Base-by-base conservation (phyloP, 1,140 invertebrate species). In the Lithobius niger region DNA sequence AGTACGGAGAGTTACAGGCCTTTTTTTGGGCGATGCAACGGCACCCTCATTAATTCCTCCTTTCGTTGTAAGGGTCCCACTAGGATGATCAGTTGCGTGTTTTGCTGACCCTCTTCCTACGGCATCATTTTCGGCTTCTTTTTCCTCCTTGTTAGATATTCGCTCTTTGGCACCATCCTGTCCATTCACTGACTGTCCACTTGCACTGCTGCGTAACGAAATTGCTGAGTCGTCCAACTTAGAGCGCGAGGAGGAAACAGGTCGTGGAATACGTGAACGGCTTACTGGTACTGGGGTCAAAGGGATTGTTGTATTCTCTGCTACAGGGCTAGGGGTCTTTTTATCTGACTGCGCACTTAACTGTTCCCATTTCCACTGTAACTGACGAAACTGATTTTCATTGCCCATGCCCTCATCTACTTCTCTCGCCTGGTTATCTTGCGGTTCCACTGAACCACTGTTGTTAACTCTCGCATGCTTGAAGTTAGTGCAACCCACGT, bases 341-440 rank as follows among this genome's bases (percentile, higher is more conserved):
- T 13, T 13, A 18, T 45, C 43, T 45, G 43, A 4, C 21, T 27
- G 25, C 6, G 53, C 50, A 51, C 56, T 26, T 60, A 88, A 75
- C 66, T 84, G 76, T 68, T 92, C 88, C 88, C 87, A 92, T 65
- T 88, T 87, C 66, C 85, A 80, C 64, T 90, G 87, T 27, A 92
- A 68, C 27, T 82, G 78, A 36, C 82, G 78, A 69, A 90, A 91
- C 60, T 64, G 57, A 21, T 54, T 40, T n/a, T n/a, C n/a, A n/a
- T n/a, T n/a, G n/a, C n/a, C n/a, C 18, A 45, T 26, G 16, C 31
- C 25, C 3, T 52, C 51, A 27, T 58, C 51, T 49, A 22, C 28
- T 36, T 31, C 51, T 40, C 15, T 27, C 10, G 21, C 16, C 19
- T 24, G 27, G 24, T 1, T 15, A 25, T 24, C 4, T 36, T 63